Evolutionary conservation across 2,888 invertebrate genomes (phyloP).

Genomic region (Euplagia quadripunctaria): DNA sequence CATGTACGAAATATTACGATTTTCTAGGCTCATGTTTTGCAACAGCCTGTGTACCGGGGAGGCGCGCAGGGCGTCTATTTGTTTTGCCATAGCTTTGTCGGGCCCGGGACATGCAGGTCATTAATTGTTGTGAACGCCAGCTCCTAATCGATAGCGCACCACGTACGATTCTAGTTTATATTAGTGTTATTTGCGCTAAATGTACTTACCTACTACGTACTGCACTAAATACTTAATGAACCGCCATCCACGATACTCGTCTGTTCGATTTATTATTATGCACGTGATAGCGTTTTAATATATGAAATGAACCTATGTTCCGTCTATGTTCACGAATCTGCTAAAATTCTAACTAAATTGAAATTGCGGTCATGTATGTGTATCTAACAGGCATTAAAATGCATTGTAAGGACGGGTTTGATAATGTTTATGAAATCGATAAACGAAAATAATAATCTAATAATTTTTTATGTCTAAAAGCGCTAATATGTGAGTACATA

Average conservation of each 20-base stretch:
- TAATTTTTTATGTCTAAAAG: too few species aligned
- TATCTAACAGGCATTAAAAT: neutral
- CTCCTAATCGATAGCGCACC: conserved; percentile 86
- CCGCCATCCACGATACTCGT: conserved; percentile 32
- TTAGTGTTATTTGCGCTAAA: conserved; percentile 86
- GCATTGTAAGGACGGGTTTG: too few species aligned
- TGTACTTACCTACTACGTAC: conserved; percentile 62
- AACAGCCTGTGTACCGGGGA: conserved; percentile 76
- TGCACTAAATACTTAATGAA: conserved; percentile 63
- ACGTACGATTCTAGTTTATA: conserved; percentile 87
- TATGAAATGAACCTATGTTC: neutral
- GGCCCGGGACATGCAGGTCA: conserved; percentile 86
- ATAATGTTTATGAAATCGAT: too few species aligned
- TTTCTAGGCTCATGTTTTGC: conserved; percentile 47
- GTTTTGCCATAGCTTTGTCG: conserved; percentile 87
- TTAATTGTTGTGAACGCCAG: conserved; percentile 87
- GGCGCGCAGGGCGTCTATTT: conserved; percentile 84
- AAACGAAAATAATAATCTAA: too few species aligned
- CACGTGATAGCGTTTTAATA: conserved; percentile 30
- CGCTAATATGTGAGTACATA: too few species aligned
- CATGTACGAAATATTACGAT: conserved; percentile 23
- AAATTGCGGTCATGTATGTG: neutral
- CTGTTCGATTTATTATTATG: conserved; percentile 46
- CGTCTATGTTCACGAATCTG: neutral
- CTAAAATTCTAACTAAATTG: neutral